Percentiles rank a stretch among this genome's conserved stretches.
Evolutionary conservation across 2,888 invertebrate genomes (phyloP).

Genomic region (Camptogramma bilineatum): DNA sequence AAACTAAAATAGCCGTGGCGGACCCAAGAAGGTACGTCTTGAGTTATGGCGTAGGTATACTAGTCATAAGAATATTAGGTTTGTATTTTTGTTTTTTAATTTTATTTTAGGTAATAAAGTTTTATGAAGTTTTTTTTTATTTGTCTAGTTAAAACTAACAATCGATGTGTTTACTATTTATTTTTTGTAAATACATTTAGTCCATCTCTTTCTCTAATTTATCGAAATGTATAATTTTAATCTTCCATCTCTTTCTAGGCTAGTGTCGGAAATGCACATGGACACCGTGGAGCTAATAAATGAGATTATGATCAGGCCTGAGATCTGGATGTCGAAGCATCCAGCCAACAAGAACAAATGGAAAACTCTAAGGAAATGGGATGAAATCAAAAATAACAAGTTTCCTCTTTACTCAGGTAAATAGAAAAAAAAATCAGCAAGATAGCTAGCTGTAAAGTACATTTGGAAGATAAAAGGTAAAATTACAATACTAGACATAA

Average conservation of each 20-base stretch:
- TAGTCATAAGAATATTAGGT: neutral
- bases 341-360: constrained; percentile 39
- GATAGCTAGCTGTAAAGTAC: neutral
- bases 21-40: constrained; percentile 20
- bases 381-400: constrained; percentile 31
- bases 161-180: too few species aligned
- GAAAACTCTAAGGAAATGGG: constrained; percentile 35
- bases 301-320: constrained; percentile 38
- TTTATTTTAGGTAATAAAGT: neutral
- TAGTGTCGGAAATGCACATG: constrained; percentile 15
- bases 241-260: neutral
- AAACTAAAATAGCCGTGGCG: constrained; percentile 17
- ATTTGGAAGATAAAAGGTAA: neutral
- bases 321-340: constrained; percentile 39
- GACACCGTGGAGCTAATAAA: constrained; percentile 35
- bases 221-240: too few species aligned
- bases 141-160: too few species aligned
- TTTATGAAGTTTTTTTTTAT: too few species aligned
- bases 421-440: neutral
- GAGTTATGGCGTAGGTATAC: neutral
- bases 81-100: neutral
- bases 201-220: too few species aligned
- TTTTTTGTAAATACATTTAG: too few species aligned
- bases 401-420: constrained; percentile 32
- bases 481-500: too few species aligned